Evolutionary conservation across 2,797 vertebrate genomes (phyloP).

Genomic region (Gorsachius magnificus): DNA sequence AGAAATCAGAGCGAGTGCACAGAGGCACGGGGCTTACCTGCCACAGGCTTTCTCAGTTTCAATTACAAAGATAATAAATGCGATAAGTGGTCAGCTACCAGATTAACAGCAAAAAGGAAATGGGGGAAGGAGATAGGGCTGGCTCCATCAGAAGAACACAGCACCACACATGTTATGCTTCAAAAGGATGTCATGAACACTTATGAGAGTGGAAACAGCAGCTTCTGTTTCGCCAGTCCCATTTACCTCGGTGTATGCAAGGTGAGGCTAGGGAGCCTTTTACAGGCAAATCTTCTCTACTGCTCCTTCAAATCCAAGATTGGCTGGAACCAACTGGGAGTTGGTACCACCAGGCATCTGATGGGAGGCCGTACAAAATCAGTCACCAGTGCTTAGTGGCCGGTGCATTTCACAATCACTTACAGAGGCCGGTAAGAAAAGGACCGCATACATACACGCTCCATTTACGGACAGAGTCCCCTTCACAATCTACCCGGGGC

Average conservation of each 20-base stretch:
- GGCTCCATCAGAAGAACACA: neutral
- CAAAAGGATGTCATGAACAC: constrained; percentile 43
- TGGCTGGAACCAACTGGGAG: neutral
- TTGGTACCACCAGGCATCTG: accelerated
- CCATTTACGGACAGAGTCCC: neutral
- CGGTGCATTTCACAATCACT: neutral
- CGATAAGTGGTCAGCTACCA: constrained; percentile 58
- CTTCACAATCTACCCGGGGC: accelerated
- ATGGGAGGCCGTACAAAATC: accelerated
- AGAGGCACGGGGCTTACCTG: constrained; percentile 56
- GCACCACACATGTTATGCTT: neutral
- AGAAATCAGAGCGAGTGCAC: neutral
- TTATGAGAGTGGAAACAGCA: constrained; percentile 30
- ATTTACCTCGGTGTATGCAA: neutral
- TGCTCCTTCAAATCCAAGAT: neutral
- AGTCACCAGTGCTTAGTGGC: neutral
- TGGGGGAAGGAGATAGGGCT: neutral
- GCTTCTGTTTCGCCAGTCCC: neutral
- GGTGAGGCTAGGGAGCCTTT: neutral
- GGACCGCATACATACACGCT: neutral
- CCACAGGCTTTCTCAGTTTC: constrained; percentile 56
- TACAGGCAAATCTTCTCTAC: neutral
- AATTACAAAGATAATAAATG: constrained; percentile 60
- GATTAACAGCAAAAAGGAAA: constrained; percentile 53
- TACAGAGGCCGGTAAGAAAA: neutral